Conservation (phyloP, 2,113 vertebrate genomes). For the Pan paniscus region DNA sequence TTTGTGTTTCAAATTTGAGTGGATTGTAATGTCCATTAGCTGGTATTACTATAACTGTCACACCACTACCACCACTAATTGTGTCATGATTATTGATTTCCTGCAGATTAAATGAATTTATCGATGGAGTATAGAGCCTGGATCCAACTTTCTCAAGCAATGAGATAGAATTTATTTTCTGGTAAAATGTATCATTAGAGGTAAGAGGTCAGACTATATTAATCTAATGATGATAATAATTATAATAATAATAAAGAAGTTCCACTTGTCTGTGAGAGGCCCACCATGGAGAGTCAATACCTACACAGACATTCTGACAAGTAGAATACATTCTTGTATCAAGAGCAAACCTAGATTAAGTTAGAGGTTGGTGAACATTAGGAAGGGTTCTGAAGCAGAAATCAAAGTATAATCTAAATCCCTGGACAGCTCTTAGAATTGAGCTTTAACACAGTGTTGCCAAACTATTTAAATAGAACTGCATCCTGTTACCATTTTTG, state of each 20-base stretch:
- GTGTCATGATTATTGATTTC: background rate
- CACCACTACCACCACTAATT: background rate
- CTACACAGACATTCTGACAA: background rate
- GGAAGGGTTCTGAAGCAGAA: background rate
- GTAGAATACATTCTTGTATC: background rate
- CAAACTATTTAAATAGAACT: background rate
- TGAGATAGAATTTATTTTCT: background rate
- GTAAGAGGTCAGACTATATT: background rate
- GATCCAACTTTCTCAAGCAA: background rate
- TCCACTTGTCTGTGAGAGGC: background rate
- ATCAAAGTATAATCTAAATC: background rate
- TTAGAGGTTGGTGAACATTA: background rate
- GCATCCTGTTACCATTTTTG: background rate
- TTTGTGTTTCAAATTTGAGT: background rate
- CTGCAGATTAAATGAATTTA: background rate
- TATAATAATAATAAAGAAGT: background rate
- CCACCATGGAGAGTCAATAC: fast-evolving
- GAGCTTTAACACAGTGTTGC: background rate
- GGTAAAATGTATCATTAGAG: background rate
- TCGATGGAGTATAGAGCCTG: background rate
- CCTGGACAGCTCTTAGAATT: background rate
- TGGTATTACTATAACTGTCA: background rate
- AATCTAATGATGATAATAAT: background rate
- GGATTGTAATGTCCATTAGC: background rate
- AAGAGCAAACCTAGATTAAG: background rate